Evolutionary conservation across 2,888 invertebrate species (phyloP).

Genomic region (Limnephilus lunatus): DNA sequence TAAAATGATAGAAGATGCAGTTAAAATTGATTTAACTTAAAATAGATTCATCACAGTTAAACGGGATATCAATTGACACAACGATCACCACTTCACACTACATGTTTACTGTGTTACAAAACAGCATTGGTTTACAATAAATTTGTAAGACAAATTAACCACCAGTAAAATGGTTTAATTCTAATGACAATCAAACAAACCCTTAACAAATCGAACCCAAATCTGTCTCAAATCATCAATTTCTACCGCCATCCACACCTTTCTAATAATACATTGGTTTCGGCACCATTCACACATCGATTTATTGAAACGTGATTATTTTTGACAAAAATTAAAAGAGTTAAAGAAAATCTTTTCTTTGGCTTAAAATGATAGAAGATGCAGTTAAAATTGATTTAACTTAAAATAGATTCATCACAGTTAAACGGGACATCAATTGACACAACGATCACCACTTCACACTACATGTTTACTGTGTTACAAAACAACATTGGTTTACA

Average conservation of each 20-base stretch:
- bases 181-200: background rate
- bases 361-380: too few species aligned
- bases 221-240: background rate
- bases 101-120: background rate
- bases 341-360: too few species aligned
- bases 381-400: background rate
- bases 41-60: background rate
- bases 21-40: background rate
- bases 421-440: background rate
- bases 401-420: background rate
- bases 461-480: too few species aligned
- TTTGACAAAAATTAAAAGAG: too few species aligned
- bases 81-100: background rate
- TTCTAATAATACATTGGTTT: background rate
- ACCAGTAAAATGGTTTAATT: background rate
- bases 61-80: background rate
- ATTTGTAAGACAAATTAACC: background rate
- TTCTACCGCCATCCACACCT: background rate
- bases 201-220: background rate
- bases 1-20: too few species aligned
- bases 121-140: background rate
- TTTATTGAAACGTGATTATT: too few species aligned
- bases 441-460: background rate
- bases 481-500: background rate
- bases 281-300: constrained; percentile 28